Percentiles rank a stretch among this genome's conserved stretches.
These are phyloP conservation scores for Diplolepis rosae DNA, from an alignment of 2,888 invertebrate species.

Conservation along the genomic window DNA sequence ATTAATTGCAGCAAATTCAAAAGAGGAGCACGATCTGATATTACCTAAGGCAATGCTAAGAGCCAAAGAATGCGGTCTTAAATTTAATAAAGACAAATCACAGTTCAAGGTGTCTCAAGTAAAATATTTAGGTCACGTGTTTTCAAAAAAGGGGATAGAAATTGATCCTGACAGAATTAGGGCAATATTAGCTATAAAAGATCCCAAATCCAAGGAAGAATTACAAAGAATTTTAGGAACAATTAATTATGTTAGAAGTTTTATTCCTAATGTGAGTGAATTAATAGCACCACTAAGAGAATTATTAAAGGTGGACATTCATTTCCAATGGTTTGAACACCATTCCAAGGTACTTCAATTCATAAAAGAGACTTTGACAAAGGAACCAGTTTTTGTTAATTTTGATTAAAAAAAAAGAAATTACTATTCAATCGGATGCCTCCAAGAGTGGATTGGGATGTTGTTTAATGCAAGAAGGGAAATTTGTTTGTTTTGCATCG, in stretches of 20 bases:
- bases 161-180: conserved; percentile 31
- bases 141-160: conserved; percentile 30
- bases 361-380: conserved; percentile 35
- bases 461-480: conserved; percentile 60
- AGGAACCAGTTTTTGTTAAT: conserved; percentile 50
- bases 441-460: conserved; percentile 59
- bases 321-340: conserved; percentile 39
- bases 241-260: conserved; percentile 49
- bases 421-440: conserved; percentile 60
- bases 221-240: conserved; percentile 48
- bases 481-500: conserved; percentile 64
- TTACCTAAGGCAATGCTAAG: not conserved
- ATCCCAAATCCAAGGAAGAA: conserved; percentile 45
- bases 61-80: not conserved
- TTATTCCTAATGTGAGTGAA: conserved; percentile 47
- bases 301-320: conserved; percentile 44
- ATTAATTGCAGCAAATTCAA: not conserved
- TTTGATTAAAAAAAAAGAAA: conserved; percentile 52
- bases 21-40: conserved; percentile 4
- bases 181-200: conserved; percentile 38
- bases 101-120: conserved; percentile 34
- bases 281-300: conserved; percentile 44
- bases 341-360: conserved; percentile 28
- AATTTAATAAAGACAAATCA: conserved; percentile 40
- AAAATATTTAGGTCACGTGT: conserved; percentile 37